Evolutionary conservation across 1,140 invertebrate genomes (phyloP).

Genomic region (Temnothorax longispinosus): DNA sequence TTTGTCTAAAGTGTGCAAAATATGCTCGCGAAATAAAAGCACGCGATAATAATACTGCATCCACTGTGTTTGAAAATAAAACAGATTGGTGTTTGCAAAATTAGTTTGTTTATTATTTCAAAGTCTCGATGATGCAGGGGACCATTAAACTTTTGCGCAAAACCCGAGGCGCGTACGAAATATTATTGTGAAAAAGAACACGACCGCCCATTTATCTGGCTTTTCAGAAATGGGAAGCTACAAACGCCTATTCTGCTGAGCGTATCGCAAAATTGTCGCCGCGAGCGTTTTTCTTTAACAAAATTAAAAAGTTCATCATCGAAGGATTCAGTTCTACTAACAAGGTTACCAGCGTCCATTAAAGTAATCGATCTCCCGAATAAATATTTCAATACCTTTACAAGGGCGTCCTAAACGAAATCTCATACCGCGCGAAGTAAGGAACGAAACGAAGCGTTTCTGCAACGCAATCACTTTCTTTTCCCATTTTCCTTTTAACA

Average conservation of each 20-base stretch:
- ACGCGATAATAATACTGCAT: neutral
- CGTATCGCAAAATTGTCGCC: constrained; percentile 2
- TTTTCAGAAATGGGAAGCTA: constrained; percentile 13
- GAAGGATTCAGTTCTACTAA: constrained; percentile 29
- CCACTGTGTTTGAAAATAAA: constrained; percentile 21
- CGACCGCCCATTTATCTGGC: neutral
- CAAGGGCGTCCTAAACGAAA: constrained; percentile 23
- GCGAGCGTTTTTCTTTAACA: constrained; percentile 21
- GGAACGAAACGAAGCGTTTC: neutral
- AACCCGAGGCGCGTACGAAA: neutral
- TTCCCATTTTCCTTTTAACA: neutral
- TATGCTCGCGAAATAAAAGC: neutral
- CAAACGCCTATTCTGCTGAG: neutral
- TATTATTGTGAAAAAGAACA: constrained; percentile 7
- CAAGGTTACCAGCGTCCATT: constrained; percentile 37
- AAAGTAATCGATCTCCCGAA: constrained; percentile 43
- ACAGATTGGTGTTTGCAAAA: constrained; percentile 7
- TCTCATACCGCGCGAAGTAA: constrained; percentile 1
- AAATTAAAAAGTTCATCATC: constrained; percentile 50
- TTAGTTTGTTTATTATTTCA: constrained; percentile 50
- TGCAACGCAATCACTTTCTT: neutral
- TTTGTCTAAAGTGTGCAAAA: constrained; percentile 10
- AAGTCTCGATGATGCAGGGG: neutral
- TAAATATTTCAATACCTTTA: constrained; percentile 48
- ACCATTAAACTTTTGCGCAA: neutral